Conservation (phyloP, 1,140 invertebrate genomes). For the Pseudomyrmex gracilis region DNA sequence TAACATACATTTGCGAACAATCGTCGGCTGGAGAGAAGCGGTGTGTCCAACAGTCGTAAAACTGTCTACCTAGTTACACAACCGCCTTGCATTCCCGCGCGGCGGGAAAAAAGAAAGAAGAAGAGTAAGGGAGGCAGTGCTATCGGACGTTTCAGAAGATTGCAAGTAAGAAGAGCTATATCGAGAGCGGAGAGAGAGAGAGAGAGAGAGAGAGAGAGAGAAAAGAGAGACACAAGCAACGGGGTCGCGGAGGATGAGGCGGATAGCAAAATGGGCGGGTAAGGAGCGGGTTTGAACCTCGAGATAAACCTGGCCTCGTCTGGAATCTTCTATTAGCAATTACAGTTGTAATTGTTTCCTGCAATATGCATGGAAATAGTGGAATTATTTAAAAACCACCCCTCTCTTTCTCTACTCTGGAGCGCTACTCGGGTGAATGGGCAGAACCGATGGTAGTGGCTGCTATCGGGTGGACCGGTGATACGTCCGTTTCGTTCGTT, state of each 20-base stretch:
- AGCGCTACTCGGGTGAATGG: constrained; percentile 16
- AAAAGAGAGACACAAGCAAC: constrained; percentile 29
- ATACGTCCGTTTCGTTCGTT: constrained; percentile 29
- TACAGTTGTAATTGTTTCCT: constrained; percentile 86
- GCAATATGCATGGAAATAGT: constrained; percentile 86
- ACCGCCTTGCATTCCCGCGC: background rate
- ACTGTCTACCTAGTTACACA: constrained; percentile 49
- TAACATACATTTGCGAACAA: constrained; percentile 60
- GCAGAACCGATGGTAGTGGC: constrained; percentile 36
- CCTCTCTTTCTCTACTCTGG: constrained; percentile 46
- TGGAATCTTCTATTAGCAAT: constrained; percentile 86
- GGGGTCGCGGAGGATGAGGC: constrained; percentile 27
- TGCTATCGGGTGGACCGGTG: constrained; percentile 70
- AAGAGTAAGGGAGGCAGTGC: constrained; percentile 24
- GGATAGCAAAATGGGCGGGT: constrained; percentile 64
- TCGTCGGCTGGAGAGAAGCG: constrained; percentile 31
- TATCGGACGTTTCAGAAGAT: constrained; percentile 55
- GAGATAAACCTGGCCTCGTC: constrained; percentile 85
- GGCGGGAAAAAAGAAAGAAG: background rate
- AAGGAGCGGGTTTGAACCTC: constrained; percentile 76
- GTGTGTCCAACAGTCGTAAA: constrained; percentile 49
- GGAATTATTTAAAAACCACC: constrained; percentile 86
- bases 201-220: too few species aligned
- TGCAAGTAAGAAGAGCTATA: constrained; percentile 57
- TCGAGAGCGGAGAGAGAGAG: background rate